Evolutionary conservation across 2,888 invertebrate species (phyloP), one percentile per base, ranked within the genome.

Genomic region (Eristalinus sepulchralis): DNA sequence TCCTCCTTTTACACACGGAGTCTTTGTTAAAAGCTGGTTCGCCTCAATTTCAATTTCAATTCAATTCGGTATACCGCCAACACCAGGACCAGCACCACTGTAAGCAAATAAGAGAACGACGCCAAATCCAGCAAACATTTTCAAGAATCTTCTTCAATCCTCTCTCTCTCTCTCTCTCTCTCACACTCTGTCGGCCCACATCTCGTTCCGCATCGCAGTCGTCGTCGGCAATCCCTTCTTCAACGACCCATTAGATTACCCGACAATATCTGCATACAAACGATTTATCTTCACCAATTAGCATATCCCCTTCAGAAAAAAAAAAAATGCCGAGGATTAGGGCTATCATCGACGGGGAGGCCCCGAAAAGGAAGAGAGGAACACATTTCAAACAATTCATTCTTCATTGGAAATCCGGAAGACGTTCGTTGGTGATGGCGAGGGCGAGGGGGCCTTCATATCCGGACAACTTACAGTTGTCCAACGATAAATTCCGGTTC

Each of bases 201-300:
- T 39, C 39, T 8, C n/a, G 39, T 17, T 27, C 24, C 39, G 24
- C 47, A 13, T 22, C 17, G 53, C 34, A 22, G 17, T 39, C 22
- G 34, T 5, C 55, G 2, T 9, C 33, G n/a, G 31, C 27, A n/a
- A 47, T 63, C 33, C 17, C 24, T 13, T 36, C 47, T 53, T 55
- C 24, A 39, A 62, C 70, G 62, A 57, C 24, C 83, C 62, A 73
- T 73, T 83, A 64, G 75, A 76, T 71, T 72, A 67, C 57, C 77
- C 75, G 57, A 64, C 53, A 70, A 73, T 82, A 86, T 83, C 78
- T 83, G 83, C 86, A 86, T 79, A 75, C 75, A 86, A 86, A 86
- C 85, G 85, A 85, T 85, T 85, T 85, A 85, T 85, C 82, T 73
- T 82, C 73, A 70, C 83, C 86, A 86, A 86, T 86, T 86, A 86